Percentiles rank a stretch among this genome's conserved stretches.
phyloP scores from a whole-genome alignment of 2,113 vertebrate genomes.

The Oncorhynchus gorbuscha region DNA sequence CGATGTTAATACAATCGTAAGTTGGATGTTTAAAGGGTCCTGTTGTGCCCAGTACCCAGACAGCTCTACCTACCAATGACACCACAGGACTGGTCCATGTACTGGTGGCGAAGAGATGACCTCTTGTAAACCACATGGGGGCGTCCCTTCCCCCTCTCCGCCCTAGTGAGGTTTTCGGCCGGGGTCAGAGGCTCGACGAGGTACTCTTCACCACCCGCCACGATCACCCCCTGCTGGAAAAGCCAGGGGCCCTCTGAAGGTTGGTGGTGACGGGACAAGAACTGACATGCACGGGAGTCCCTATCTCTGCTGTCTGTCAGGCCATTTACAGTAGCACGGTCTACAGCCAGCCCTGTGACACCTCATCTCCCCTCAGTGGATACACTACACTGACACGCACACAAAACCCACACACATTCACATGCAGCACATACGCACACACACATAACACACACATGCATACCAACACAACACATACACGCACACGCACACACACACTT shows the following conservation, averaged over 20 bases:
- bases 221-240: slow-evolving; percentile 91
- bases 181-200: slow-evolving; percentile 92
- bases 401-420: no score
- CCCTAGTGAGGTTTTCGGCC: slow-evolving; percentile 72
- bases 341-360: not conserved
- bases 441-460: no score
- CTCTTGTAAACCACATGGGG: slow-evolving; percentile 97
- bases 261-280: not conserved
- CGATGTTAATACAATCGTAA: no score
- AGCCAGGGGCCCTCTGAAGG: not conserved
- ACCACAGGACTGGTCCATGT: slow-evolving; percentile 95
- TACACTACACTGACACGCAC: not conserved
- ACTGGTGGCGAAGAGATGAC: slow-evolving; percentile 90
- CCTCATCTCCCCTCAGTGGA: not conserved
- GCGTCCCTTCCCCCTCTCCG: slow-evolving; percentile 79
- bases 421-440: no score
- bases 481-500: no score
- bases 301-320: not conserved
- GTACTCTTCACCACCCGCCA: slow-evolving; percentile 93
- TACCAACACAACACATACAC: no score
- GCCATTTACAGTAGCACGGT: not conserved
- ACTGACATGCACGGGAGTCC: not conserved
- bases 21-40: no score
- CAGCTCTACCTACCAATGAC: slow-evolving; percentile 82
- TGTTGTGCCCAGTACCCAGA: not conserved